phyloP scores from a whole-genome alignment of 1,140 invertebrate species.

The Centruroides vittatus region DNA sequence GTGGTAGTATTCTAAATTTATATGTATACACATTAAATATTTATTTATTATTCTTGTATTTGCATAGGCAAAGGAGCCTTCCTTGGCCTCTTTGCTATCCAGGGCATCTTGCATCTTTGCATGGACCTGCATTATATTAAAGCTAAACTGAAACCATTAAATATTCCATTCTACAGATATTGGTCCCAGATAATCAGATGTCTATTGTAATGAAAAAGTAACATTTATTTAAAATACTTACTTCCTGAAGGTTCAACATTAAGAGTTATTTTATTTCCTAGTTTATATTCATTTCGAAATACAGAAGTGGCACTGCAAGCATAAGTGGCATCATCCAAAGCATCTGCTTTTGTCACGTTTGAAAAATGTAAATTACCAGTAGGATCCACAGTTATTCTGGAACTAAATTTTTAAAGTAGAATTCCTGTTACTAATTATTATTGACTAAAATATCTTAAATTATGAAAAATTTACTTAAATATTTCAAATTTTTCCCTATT shows the following conservation, averaged over 20 bases:
- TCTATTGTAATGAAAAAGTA: no score
- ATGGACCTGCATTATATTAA: no score
- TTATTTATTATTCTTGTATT: no score
- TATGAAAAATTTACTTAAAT: not conserved
- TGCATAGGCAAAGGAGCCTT: no score
- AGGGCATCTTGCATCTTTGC: no score
- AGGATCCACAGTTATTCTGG: constrained; percentile 81
- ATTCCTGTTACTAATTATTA: not conserved
- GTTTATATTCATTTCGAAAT: constrained; percentile 54
- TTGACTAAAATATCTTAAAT: not conserved
- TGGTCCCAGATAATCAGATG: no score
- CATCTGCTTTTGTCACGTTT: constrained; percentile 73
- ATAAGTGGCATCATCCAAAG: constrained; percentile 57
- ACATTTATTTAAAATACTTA: not conserved
- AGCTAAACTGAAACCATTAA: no score
- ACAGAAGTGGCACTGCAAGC: constrained; percentile 75
- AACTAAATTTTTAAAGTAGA: constrained; percentile 25
- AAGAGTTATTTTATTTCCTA: constrained; percentile 63
- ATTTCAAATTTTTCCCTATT: not conserved
- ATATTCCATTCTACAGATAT: no score
- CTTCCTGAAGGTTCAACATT: constrained; percentile 56
- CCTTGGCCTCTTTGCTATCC: no score
- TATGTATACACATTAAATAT: no score
- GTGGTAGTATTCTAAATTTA: no score
- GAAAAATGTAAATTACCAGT: constrained; percentile 90